Percentiles rank a stretch among this genome's conserved stretches.
These are phyloP conservation scores for Ailuropoda melanoleuca DNA, from an alignment of 2,113 vertebrate species.

Conservation along the genomic window DNA sequence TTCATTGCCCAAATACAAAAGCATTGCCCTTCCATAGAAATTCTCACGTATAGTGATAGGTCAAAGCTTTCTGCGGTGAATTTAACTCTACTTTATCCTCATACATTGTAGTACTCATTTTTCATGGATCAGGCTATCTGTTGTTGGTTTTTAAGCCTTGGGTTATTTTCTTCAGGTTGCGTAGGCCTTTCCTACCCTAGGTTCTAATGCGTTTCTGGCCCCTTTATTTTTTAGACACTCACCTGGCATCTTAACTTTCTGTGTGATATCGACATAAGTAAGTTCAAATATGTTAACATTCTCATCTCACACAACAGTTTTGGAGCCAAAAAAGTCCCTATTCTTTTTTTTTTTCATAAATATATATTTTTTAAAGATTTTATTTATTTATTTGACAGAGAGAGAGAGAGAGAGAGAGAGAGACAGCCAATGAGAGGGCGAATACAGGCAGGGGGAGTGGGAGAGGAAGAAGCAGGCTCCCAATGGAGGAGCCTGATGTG, in stretches of 20 bases:
- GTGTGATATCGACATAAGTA: neutral
- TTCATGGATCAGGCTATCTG: neutral
- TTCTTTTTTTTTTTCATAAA: too few relatives aligned
- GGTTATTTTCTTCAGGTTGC: neutral
- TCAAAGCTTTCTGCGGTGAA: conserved; percentile 40
- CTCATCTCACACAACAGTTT: neutral
- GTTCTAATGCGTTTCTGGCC: neutral
- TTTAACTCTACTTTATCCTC: conserved; percentile 56
- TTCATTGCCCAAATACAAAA: conserved; percentile 75
- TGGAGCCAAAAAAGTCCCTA: neutral
- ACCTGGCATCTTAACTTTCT: neutral
- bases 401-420: too few relatives aligned
- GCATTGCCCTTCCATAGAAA: conserved; percentile 51
- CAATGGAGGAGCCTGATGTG: too few relatives aligned
- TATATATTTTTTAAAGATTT: too few relatives aligned
- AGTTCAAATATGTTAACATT: neutral
- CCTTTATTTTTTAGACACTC: neutral
- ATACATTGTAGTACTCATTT: neutral
- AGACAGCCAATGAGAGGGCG: too few relatives aligned
- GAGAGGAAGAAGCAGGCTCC: too few relatives aligned
- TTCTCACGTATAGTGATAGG: conserved; percentile 25
- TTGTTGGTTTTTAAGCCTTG: neutral
- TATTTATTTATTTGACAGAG: too few relatives aligned
- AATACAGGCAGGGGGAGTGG: too few relatives aligned
- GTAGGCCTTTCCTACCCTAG: neutral